These are phyloP conservation scores for Gobius niger DNA, from an alignment of 2,113 vertebrate genomes.

Conservation along the genomic window DNA sequence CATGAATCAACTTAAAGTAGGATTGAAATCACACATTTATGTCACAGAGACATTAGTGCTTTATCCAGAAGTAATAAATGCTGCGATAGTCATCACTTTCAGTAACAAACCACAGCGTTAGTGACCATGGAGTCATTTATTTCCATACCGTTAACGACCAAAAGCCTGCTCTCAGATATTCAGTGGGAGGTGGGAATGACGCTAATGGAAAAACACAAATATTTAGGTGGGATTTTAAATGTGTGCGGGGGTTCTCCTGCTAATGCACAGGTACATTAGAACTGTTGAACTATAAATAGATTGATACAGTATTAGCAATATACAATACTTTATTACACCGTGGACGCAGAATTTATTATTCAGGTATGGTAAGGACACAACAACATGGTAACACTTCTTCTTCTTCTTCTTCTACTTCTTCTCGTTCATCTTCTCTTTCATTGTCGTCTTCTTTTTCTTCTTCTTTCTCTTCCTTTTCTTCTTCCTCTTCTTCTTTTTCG, in stretches of 20 bases:
- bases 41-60: not conserved
- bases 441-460: too few species aligned
- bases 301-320: not conserved
- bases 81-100: constrained; percentile 1
- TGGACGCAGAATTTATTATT: too few species aligned
- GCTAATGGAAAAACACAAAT: constrained; percentile 5
- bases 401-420: too few species aligned
- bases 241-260: not conserved
- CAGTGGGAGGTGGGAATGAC: constrained; percentile 16
- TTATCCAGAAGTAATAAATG: not conserved
- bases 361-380: too few species aligned
- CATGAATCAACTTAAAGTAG: not conserved
- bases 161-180: constrained; percentile 11
- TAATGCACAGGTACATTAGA: constrained; percentile 6
- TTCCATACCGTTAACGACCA: constrained; percentile 8
- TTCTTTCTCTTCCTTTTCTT: too few species aligned
- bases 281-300: not conserved
- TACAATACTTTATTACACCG: not conserved
- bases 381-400: too few species aligned
- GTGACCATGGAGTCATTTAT: constrained; percentile 11
- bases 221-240: not conserved
- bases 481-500: too few species aligned
- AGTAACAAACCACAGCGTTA: not conserved
- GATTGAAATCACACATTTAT: not conserved
- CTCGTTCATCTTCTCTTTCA: too few species aligned